Base-by-base conservation (phyloP, 2,888 invertebrate species). In the Cephus pygmeus region DNA sequence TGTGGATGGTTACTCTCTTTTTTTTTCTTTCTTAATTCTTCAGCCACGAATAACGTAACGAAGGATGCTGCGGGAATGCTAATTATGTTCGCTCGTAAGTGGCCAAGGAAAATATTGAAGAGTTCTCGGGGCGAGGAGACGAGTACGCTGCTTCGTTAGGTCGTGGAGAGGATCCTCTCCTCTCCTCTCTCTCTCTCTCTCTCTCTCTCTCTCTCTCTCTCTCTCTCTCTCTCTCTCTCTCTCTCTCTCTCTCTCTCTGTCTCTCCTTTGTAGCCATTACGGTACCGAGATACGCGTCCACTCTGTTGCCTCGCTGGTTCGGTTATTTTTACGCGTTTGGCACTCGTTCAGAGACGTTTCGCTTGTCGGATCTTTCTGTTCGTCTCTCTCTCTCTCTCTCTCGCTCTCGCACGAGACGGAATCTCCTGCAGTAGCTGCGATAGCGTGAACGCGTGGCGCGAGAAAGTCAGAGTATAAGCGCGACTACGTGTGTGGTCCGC, bases 251-350 rank as follows among this genome's bases (percentile, higher is more conserved):
- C n/a, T n/a, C n/a, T n/a, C n/a, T n/a, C n/a, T n/a, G n/a, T n/a
- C 30, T 69, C 69, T 69, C 30, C 30, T 69, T 33, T 33, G 69
- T 33, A 69, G 69, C 69, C 69, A 33, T 69, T 69, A 69, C 15
- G 69, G 69, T 69, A 15, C 69, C 69, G 30, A 4, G 40, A 15
- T 33, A 9, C 69, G 69, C 69, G 69, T 23, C 40, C 73, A 75
- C 82, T 81, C 82, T 82, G 81, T 83, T 81, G 82, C 80, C 78
- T 77, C 79, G 82, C 78, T 30, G 82, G 84, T 74, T 79, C 74
- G 81, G 85, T 84, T 87, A 87, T 87, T 87, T 87, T 85, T 83
- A 86, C 81, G 77, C 81, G 79, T 79, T 85, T 87, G 87, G 87
- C 87, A 85, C 82, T 81, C 75, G 77, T 83, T 85, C 86, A 84